Percentiles rank a stretch among this genome's conserved stretches.
phyloP scores from a whole-genome alignment of 2,797 vertebrate genomes.

The Alosa sapidissima region DNA sequence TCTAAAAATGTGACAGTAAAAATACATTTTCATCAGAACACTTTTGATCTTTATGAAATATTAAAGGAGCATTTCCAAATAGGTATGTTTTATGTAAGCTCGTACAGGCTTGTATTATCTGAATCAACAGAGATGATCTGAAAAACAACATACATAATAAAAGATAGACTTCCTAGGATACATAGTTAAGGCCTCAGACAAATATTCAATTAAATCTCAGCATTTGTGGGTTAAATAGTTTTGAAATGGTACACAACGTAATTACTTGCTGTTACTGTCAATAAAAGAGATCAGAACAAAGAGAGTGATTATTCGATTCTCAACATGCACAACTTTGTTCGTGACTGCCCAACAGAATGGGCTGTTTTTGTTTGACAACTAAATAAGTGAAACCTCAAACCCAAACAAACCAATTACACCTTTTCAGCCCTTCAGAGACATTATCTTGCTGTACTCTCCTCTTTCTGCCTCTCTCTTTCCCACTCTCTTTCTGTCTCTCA shows the following conservation, averaged over 20 bases:
- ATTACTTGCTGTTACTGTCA: constrained; percentile 8
- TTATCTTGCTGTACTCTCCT: neutral
- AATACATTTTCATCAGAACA: constrained; percentile 8
- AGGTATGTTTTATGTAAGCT: neutral
- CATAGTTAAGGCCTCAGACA: neutral
- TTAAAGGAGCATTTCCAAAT: neutral
- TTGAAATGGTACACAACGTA: neutral
- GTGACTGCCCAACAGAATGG: neutral
- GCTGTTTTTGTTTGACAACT: neutral
- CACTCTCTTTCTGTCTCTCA: constrained; percentile 31
- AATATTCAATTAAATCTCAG: neutral
- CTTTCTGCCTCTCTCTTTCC: neutral
- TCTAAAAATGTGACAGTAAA: neutral
- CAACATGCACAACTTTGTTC: neutral
- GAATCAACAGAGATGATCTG: neutral
- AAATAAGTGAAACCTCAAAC: constrained; percentile 9
- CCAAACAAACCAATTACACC: constrained; percentile 16
- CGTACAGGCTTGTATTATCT: neutral
- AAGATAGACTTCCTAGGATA: neutral
- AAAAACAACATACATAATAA: neutral
- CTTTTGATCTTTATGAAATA: constrained; percentile 8
- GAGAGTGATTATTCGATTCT: neutral
- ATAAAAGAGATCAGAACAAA: neutral
- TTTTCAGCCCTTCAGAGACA: neutral
- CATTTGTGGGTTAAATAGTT: neutral